These are phyloP conservation scores for Cataglyphis altisquamis DNA, from an alignment of 2,888 invertebrate species.

Conservation along the genomic window DNA sequence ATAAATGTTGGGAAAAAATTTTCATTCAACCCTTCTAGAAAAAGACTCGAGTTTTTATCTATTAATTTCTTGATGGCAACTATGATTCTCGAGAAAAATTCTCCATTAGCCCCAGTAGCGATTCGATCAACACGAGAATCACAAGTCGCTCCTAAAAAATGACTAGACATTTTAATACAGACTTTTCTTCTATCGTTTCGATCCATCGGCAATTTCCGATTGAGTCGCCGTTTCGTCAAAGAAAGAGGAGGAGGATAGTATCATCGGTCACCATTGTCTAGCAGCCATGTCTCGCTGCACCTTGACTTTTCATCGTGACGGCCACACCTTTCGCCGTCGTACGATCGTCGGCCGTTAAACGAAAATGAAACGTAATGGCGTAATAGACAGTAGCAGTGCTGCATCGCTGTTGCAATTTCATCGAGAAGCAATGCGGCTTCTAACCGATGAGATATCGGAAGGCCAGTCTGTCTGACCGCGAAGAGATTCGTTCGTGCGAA, in stretches of 20 bases:
- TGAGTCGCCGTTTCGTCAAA: conserved; percentile 78
- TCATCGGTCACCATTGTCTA: conserved; percentile 83
- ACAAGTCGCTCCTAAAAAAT: conserved; percentile 64
- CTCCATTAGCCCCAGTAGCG: not conserved
- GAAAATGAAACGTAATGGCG: conserved; percentile 83
- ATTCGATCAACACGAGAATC: not conserved
- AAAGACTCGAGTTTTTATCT: conserved; percentile 20
- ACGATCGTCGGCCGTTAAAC: conserved; percentile 78
- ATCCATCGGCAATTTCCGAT: conserved; percentile 85
- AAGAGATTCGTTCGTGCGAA: not conserved
- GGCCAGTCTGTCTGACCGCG: conserved; percentile 21
- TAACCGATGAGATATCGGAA: conserved; percentile 7
- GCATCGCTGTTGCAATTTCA: conserved; percentile 43
- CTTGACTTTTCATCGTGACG: conserved; percentile 82
- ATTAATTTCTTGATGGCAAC: not conserved
- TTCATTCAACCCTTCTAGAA: conserved; percentile 58
- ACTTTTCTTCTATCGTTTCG: conserved; percentile 76
- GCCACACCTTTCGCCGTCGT: conserved; percentile 83
- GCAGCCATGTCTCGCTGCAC: conserved; percentile 59
- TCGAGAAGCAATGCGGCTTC: conserved; percentile 27
- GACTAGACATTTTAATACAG: conserved; percentile 79
- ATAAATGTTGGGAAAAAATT: conserved; percentile 71
- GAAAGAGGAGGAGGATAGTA: conserved; percentile 45
- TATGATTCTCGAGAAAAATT: not conserved
- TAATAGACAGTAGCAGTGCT: conserved; percentile 74